phyloP scores from a whole-genome alignment of 2,888 invertebrate species.

The Sycophila texana region DNA sequence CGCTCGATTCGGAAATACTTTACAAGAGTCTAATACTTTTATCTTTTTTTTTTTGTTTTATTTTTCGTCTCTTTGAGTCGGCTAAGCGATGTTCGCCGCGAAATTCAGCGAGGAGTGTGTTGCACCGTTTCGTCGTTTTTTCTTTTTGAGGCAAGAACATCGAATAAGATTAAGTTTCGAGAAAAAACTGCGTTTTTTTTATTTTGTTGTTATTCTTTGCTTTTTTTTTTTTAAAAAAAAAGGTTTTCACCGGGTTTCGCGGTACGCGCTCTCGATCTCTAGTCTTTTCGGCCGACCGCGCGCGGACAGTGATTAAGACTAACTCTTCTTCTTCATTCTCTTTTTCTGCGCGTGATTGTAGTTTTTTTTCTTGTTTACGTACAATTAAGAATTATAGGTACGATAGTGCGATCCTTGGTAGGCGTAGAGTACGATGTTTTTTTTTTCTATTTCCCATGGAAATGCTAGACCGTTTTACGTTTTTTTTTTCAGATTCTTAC shows the following conservation, averaged over 20 bases:
- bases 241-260: constrained; percentile 22
- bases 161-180: constrained; percentile 48
- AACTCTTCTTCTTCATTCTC: neutral
- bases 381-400: constrained; percentile 69
- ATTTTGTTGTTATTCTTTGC: constrained; percentile 31
- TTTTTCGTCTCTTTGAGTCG: neutral
- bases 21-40: constrained; percentile 54
- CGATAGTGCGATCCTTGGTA: constrained; percentile 70
- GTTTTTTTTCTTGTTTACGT: constrained; percentile 64
- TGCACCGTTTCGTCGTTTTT: constrained; percentile 15
- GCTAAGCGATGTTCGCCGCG: constrained; percentile 41
- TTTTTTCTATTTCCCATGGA: constrained; percentile 53
- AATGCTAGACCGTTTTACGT: constrained; percentile 33
- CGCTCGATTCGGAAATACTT: constrained; percentile 50
- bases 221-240: too few relatives aligned
- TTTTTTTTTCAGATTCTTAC: constrained; percentile 33
- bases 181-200: constrained; percentile 31
- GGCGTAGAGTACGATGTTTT: constrained; percentile 68
- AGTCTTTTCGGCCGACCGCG: constrained; percentile 58
- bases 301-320: constrained; percentile 51
- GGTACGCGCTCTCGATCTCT: neutral
- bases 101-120: constrained; percentile 33
- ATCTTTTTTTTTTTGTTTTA: constrained; percentile 18
- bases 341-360: constrained; percentile 48
- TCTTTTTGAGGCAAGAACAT: constrained; percentile 49